Percentiles rank a stretch among this genome's conserved stretches.
Conservation (phyloP, 1,140 invertebrate genomes). For the Theocolax elegans region DNA sequence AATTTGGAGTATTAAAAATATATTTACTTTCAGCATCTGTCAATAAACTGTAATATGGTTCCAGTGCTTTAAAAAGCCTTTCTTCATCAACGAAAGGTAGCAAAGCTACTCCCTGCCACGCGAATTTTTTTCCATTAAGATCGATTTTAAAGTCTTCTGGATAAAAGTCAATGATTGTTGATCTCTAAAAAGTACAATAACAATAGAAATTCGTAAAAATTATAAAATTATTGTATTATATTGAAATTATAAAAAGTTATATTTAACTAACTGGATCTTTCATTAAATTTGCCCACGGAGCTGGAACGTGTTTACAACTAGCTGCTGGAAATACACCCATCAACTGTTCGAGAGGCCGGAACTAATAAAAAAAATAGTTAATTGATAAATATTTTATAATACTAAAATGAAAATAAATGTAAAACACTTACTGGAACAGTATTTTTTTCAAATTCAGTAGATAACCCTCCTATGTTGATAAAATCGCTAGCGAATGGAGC, state of each 20-base stretch:
- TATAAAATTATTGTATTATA: no score
- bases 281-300: slow-evolving; percentile 96
- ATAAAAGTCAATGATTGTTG: slow-evolving; percentile 98
- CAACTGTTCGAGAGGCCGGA: slow-evolving; percentile 96
- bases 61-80: slow-evolving; percentile 87
- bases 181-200: slow-evolving; percentile 69
- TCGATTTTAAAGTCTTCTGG: slow-evolving; percentile 98
- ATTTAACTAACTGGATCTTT: slow-evolving; percentile 79
- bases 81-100: slow-evolving; percentile 98
- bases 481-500: slow-evolving; percentile 99
- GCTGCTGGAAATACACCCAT: slow-evolving; percentile 99
- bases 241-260: no score
- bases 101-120: slow-evolving; percentile 98
- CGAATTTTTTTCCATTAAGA: slow-evolving; percentile 99
- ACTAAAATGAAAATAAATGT: no score
- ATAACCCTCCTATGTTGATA: slow-evolving; percentile 86
- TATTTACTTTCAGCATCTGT: slow-evolving; percentile 83
- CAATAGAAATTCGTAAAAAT: neutral
- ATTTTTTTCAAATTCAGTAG: slow-evolving; percentile 87
- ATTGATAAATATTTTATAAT: no score
- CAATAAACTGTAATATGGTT: slow-evolving; percentile 81
- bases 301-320: slow-evolving; percentile 92
- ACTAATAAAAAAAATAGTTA: slow-evolving; percentile 67
- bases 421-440: slow-evolving; percentile 86
- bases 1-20: neutral